These are phyloP conservation scores for Pitangus sulphuratus DNA, from an alignment of 2,797 vertebrate species.

Conservation along the genomic window DNA sequence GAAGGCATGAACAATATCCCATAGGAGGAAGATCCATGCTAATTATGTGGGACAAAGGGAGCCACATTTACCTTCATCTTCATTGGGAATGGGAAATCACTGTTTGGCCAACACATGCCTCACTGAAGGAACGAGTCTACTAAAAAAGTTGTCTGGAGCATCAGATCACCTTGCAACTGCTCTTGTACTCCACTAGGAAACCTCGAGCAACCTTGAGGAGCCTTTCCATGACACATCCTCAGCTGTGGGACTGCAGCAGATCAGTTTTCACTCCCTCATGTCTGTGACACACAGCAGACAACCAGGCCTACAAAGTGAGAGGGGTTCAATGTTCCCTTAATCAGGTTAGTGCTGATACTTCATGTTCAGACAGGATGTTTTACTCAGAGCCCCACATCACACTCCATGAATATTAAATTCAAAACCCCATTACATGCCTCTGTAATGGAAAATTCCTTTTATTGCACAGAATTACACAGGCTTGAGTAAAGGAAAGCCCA, in stretches of 20 bases:
- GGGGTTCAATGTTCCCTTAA: background rate
- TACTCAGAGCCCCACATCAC: background rate
- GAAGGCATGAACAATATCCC: rapidly evolving
- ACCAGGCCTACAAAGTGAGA: background rate
- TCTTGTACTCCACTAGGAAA: background rate
- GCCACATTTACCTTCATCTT: background rate
- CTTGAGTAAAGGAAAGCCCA: background rate
- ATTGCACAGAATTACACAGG: background rate
- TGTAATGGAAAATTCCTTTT: background rate
- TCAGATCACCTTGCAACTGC: background rate
- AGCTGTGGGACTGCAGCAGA: background rate
- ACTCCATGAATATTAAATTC: background rate
- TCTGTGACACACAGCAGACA: background rate
- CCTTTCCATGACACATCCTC: background rate
- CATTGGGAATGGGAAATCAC: background rate
- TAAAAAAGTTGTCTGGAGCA: background rate
- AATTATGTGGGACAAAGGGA: background rate
- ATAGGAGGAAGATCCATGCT: background rate
- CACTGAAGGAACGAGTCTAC: background rate
- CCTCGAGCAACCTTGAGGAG: background rate
- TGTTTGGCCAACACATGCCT: background rate
- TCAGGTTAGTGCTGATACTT: background rate
- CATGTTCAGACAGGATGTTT: background rate
- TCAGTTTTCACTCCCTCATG: background rate
- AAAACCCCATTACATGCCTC: background rate